Percentiles rank a stretch among this genome's conserved stretches.
phyloP scores from a whole-genome alignment of 2,888 invertebrate species.

The Odontocerum albicorne region DNA sequence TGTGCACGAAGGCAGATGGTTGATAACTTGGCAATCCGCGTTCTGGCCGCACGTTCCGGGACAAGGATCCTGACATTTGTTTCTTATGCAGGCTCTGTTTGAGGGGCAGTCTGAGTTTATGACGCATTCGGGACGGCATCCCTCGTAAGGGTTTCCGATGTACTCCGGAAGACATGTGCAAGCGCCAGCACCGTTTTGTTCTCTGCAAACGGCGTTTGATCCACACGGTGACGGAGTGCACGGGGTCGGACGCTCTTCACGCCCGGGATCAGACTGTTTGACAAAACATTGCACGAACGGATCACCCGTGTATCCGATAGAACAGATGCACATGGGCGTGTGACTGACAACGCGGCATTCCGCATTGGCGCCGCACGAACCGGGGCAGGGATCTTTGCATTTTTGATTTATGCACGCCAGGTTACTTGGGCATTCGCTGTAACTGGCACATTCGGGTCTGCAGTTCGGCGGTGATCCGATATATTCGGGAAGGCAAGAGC shows the following conservation, averaged over 20 bases:
- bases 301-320: constrained; percentile 69
- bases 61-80: constrained; percentile 77
- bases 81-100: constrained; percentile 69
- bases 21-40: constrained; percentile 70
- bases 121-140: constrained; percentile 75
- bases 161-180: constrained; percentile 73
- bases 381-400: constrained; percentile 74
- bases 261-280: constrained; percentile 44
- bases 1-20: constrained; percentile 69
- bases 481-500: constrained; percentile 70
- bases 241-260: constrained; percentile 55
- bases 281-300: constrained; percentile 69
- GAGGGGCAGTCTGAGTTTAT: constrained; percentile 72
- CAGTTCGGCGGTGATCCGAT: constrained; percentile 75
- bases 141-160: constrained; percentile 78
- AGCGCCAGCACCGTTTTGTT: constrained; percentile 61
- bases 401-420: constrained; percentile 76
- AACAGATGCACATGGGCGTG: constrained; percentile 71
- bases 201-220: constrained; percentile 63
- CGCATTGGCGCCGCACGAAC: constrained; percentile 70
- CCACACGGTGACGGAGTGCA: constrained; percentile 66
- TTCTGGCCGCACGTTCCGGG: constrained; percentile 75
- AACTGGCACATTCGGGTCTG: constrained; percentile 77
- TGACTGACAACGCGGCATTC: constrained; percentile 77
- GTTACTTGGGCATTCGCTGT: constrained; percentile 70